Evolutionary conservation across 2,888 invertebrate species (phyloP).

Genomic region (Gari tellinella): DNA sequence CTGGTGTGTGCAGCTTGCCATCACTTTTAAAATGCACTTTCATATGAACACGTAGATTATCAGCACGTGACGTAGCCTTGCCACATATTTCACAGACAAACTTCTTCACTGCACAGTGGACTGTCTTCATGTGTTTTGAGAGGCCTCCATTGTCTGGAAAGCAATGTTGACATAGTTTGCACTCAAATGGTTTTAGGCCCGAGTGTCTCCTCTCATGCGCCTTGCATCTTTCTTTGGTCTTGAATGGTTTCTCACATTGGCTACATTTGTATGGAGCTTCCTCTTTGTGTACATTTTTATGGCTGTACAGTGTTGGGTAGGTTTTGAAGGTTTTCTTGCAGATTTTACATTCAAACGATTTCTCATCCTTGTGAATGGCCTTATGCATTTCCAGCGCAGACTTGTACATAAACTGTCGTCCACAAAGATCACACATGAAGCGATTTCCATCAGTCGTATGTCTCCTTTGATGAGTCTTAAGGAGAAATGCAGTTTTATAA

Average conservation of each 20-base stretch:
- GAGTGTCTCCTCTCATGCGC: constrained; percentile 79
- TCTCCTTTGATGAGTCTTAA: constrained; percentile 71
- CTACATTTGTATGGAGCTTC: constrained; percentile 72
- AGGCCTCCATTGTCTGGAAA: constrained; percentile 81
- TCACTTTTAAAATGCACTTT: constrained; percentile 66
- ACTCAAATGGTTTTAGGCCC: constrained; percentile 71
- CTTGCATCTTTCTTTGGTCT: constrained; percentile 76
- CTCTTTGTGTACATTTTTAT: constrained; percentile 75
- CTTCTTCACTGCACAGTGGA: constrained; percentile 74
- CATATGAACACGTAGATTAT: constrained; percentile 79
- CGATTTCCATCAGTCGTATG: constrained; percentile 71
- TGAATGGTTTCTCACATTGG: constrained; percentile 77
- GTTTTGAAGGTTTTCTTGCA: constrained; percentile 81
- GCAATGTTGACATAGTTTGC: constrained; percentile 73
- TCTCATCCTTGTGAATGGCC: constrained; percentile 73
- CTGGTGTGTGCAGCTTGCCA: constrained; percentile 21
- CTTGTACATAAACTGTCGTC: constrained; percentile 77
- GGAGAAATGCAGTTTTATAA: constrained; percentile 75
- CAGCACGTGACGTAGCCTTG: constrained; percentile 75
- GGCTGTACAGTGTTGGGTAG: constrained; percentile 79
- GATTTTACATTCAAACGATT: constrained; percentile 69
- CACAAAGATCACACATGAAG: constrained; percentile 79
- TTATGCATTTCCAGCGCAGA: constrained; percentile 78
- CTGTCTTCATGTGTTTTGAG: constrained; percentile 78
- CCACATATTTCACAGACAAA: constrained; percentile 80